These are phyloP conservation scores for Mastacembelus armatus DNA, from an alignment of 2,797 vertebrate species.

Conservation along the genomic window DNA sequence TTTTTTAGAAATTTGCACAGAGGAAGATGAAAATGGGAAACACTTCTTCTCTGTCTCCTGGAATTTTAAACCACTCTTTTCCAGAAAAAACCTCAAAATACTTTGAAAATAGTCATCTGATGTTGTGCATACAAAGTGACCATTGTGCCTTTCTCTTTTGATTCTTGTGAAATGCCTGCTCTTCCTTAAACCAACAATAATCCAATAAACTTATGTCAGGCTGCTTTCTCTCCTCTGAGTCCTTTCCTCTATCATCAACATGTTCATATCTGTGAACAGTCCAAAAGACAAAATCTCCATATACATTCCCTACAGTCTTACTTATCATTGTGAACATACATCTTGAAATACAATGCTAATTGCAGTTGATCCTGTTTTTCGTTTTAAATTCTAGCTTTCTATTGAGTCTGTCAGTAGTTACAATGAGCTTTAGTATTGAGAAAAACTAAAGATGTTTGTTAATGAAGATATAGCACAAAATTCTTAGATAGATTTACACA, in stretches of 20 bases:
- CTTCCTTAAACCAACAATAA: constrained; percentile 2
- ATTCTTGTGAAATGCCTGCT: background rate
- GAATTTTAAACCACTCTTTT: background rate
- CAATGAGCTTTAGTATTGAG: no score
- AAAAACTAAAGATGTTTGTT: no score
- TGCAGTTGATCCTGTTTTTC: no score
- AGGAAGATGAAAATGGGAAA: background rate
- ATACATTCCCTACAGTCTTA: background rate
- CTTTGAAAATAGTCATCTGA: constrained; percentile 31
- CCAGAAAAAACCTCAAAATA: background rate
- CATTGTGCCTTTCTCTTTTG: constrained; percentile 18
- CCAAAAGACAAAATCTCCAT: constrained; percentile 7
- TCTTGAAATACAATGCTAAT: background rate
- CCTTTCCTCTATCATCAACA: background rate
- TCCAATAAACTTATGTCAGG: background rate
- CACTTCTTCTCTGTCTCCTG: background rate
- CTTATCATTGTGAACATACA: constrained; percentile 29
- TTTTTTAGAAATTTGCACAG: background rate
- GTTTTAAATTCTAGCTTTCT: no score
- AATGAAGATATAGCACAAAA: no score
- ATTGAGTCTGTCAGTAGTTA: constrained; percentile 9
- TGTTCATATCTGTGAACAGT: constrained; percentile 1
- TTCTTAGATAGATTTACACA: constrained; percentile 2
- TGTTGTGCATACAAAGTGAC: constrained; percentile 21
- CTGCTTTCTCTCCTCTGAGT: background rate